These are phyloP conservation scores for Eriocheir sinensis DNA, from an alignment of 1,140 invertebrate species.

Conservation along the genomic window DNA sequence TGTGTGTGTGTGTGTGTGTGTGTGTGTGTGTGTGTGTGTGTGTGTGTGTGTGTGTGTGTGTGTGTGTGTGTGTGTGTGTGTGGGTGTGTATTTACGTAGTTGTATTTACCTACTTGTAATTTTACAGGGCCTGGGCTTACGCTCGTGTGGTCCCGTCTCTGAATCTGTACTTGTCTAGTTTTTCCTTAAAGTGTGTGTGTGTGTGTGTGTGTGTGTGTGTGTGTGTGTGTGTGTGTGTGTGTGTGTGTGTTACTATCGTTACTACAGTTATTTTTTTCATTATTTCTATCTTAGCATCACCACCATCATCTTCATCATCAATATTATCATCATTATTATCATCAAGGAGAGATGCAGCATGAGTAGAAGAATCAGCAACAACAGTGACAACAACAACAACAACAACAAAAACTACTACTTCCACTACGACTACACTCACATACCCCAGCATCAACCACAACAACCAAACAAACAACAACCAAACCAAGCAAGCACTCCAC, in stretches of 20 bases:
- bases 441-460: neutral
- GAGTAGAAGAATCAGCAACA: too few relatives aligned
- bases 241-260: too few relatives aligned
- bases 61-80: neutral
- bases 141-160: too few relatives aligned
- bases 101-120: too few relatives aligned
- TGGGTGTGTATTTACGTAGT: too few relatives aligned
- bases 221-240: constrained; percentile 22
- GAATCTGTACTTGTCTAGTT: too few relatives aligned
- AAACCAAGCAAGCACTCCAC: neutral
- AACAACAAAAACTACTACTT: neutral
- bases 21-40: constrained; percentile 22
- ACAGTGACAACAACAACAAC: too few relatives aligned
- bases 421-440: constrained; percentile 6
- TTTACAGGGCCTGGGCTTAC: too few relatives aligned
- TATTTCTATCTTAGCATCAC: neutral
- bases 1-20: neutral
- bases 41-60: constrained; percentile 24
- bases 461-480: neutral
- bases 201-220: neutral
- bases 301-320: neutral
- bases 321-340: too few relatives aligned
- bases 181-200: too few relatives aligned
- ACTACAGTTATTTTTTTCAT: neutral
- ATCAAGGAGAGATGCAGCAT: too few relatives aligned